phyloP scores from a whole-genome alignment of 2,113 vertebrate species.

The Loxodonta africana region DNA sequence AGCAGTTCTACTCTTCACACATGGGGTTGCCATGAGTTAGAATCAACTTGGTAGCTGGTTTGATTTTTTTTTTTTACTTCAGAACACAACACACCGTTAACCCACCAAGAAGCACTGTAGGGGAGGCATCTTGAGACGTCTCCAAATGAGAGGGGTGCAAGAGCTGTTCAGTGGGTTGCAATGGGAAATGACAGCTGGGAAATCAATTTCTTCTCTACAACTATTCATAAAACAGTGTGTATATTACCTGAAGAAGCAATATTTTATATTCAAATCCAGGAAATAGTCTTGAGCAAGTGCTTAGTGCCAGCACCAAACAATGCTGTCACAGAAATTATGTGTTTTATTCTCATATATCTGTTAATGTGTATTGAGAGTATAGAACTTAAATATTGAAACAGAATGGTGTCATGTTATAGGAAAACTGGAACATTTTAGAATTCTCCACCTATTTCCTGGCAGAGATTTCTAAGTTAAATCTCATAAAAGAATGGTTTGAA shows the following conservation, averaged over 20 bases:
- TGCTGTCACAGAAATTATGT: not conserved
- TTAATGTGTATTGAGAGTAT: not conserved
- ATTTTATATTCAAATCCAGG: conserved; percentile 17
- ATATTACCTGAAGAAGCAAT: not conserved
- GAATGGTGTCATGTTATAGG: not conserved
- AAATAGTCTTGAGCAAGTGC: not conserved
- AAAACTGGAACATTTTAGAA: not conserved
- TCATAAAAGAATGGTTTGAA: not conserved
- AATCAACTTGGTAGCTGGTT: not conserved
- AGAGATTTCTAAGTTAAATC: not conserved
- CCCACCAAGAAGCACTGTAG: accelerated
- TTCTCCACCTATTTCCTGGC: not conserved
- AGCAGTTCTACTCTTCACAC: not conserved
- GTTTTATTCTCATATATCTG: not conserved
- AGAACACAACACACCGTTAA: not conserved
- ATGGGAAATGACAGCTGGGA: not conserved
- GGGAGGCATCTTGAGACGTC: not conserved
- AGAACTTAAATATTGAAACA: not conserved
- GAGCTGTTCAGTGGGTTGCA: not conserved
- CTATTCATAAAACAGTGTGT: not conserved
- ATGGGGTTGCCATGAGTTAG: not conserved
- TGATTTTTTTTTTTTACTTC: not conserved
- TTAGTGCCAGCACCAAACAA: not conserved
- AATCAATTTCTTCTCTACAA: not conserved
- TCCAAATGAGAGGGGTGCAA: not conserved